Conservation (phyloP, 1,140 invertebrate genomes). For the Microplitis mediator region DNA sequence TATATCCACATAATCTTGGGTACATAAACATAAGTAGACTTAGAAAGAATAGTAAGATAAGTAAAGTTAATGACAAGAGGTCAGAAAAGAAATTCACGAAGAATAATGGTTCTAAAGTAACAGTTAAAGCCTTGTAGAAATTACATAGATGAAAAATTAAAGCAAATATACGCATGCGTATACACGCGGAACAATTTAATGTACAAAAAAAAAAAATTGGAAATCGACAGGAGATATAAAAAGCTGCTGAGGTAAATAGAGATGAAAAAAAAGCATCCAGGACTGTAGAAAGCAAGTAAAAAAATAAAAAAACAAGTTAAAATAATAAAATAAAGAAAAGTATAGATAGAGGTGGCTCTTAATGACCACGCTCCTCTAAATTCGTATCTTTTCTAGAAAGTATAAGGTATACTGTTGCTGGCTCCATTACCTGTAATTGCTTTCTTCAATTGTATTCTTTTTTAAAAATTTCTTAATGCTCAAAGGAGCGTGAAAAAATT, state of each 20-base stretch:
- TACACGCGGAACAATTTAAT: background rate
- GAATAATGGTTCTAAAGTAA: conserved; percentile 28
- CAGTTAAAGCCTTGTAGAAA: background rate
- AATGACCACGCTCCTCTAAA: conserved; percentile 33
- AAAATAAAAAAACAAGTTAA: background rate
- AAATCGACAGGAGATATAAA: conserved; percentile 26
- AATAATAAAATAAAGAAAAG: background rate
- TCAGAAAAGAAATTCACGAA: conserved; percentile 15
- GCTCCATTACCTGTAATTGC: conserved; percentile 41
- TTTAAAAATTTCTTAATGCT: conserved; percentile 27
- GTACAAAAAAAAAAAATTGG: background rate
- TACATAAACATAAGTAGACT: background rate
- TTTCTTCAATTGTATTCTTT: conserved; percentile 36
- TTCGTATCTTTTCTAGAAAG: conserved; percentile 25
- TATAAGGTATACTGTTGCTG: conserved; percentile 19
- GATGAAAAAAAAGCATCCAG: conserved; percentile 8
- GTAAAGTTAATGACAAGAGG: conserved; percentile 33
- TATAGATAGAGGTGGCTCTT: conserved; percentile 15
- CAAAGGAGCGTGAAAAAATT: conserved; percentile 8
- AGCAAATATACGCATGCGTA: background rate
- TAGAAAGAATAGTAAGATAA: conserved; percentile 25
- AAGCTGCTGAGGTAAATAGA: conserved; percentile 11
- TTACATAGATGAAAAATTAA: background rate
- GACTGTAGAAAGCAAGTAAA: background rate
- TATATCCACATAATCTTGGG: background rate